These are phyloP conservation scores for Dinocampus coccinellae DNA, from an alignment of 2,888 invertebrate genomes.

Conservation along the genomic window DNA sequence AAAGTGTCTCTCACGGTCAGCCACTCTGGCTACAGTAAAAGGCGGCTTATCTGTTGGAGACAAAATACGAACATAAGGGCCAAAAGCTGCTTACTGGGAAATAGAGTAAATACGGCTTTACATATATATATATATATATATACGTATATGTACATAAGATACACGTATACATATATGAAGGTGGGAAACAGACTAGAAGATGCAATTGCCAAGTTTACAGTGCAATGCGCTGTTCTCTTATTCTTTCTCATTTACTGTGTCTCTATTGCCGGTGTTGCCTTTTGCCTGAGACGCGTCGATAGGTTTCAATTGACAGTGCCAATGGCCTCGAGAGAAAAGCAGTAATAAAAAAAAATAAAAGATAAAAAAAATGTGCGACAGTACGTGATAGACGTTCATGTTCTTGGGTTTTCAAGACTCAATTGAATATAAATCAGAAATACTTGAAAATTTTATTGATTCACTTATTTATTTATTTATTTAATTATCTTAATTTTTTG, in stretches of 20 bases:
- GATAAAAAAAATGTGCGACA: neutral
- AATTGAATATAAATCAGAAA: neutral
- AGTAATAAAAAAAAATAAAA: neutral
- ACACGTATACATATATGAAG: neutral
- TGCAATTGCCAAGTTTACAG: slow-evolving; percentile 2
- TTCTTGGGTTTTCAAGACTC: no score
- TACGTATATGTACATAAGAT: neutral
- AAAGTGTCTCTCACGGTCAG: slow-evolving; percentile 16
- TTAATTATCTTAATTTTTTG: no score
- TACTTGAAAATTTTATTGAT: neutral
- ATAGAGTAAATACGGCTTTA: slow-evolving; percentile 18
- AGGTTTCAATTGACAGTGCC: slow-evolving; percentile 15
- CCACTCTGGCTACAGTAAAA: slow-evolving; percentile 5
- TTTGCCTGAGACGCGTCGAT: neutral
- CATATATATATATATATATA: neutral
- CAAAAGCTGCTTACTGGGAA: slow-evolving; percentile 39
- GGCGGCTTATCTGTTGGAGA: slow-evolving; percentile 28
- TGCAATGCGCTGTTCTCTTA: neutral
- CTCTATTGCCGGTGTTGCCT: neutral
- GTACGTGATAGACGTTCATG: neutral
- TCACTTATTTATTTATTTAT: neutral
- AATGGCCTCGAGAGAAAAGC: neutral
- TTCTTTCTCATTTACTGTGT: neutral
- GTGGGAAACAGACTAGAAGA: neutral
- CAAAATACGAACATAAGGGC: slow-evolving; percentile 36